Base-by-base conservation (phyloP, 2,888 invertebrate species). In the Lampropteryx suffumata region DNA sequence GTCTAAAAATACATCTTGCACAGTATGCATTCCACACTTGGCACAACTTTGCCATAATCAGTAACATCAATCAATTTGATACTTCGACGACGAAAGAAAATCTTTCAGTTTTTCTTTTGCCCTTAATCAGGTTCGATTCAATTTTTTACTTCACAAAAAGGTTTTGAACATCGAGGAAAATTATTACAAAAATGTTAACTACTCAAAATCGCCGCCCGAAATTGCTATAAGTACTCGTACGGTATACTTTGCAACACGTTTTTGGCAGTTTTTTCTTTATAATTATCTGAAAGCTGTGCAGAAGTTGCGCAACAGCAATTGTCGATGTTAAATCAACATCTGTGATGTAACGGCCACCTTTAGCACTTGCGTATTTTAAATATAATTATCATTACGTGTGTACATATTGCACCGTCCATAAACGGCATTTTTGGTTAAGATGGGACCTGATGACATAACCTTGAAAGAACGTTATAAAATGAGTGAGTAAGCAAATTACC, bases 301-400 rank as follows among this genome's bases (percentile, higher is more conserved):
- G 17, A 17, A 33, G 36, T 63, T 63, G 46, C 55, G 43, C 54
- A 63, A 63, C 37, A 45, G 30, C 43, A 50, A 57, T 57, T 51
- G 49, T 30, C 50, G 56, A 56, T 46, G 57, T 53, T 56, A 50
- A 56, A 55, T 53, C 43, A 44, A 46, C 56, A 41, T 33, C 46
- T 62, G n/a, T n/a, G 58, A 58, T 50, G 60, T 58, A 60, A 62
- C 44, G 42, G 27, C 29, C 61, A 51, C 55, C 57, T 54, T 58
- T 48, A 44, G 24, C 37, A 41, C 41, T 45, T 34, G 29, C 13
- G 30, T 10, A 29, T 39, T 50, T 41, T 28, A 17, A 43, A 47
- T 37, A 33, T 42, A 33, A 43, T 37, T 42, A 43, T 42, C 37
- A 37, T 47, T 53, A 36, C 48, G 34, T 48, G 40, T 12, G 24